Conservation (phyloP, 2,113 vertebrate species). For the Tylochromis polylepis region DNA sequence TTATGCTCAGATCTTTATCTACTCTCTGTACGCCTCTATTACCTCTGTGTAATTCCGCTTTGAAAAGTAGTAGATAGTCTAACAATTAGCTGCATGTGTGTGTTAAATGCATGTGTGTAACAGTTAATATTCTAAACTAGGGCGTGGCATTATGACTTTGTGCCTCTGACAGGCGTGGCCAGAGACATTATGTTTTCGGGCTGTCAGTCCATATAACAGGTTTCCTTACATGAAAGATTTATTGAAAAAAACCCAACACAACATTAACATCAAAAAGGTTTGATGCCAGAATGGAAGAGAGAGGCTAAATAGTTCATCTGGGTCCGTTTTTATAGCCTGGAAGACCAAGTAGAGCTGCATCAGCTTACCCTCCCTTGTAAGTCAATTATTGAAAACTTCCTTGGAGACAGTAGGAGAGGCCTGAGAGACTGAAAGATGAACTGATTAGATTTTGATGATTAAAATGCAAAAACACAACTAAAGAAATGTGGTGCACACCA, state of each 20-base stretch:
- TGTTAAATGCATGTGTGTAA: neutral
- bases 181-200: neutral
- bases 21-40: neutral
- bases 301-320: neutral
- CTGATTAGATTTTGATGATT: neutral
- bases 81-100: neutral
- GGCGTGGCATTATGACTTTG: neutral
- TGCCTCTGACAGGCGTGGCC: neutral
- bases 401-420: neutral
- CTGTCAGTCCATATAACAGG: neutral
- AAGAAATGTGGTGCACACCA: neutral
- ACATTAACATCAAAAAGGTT: neutral
- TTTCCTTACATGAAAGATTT: neutral
- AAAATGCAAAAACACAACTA: neutral
- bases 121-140: neutral
- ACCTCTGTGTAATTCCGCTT: neutral
- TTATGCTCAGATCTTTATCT: neutral
- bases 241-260: neutral
- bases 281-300: neutral
- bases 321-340: neutral
- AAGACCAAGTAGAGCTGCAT: neutral
- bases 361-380: neutral
- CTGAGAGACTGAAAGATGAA: neutral
- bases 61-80: neutral
- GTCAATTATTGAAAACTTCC: neutral